Percentiles rank a stretch among this genome's conserved stretches.
Evolutionary conservation across 2,113 vertebrate species (phyloP).

Genomic region (Salvelinus sp.): DNA sequence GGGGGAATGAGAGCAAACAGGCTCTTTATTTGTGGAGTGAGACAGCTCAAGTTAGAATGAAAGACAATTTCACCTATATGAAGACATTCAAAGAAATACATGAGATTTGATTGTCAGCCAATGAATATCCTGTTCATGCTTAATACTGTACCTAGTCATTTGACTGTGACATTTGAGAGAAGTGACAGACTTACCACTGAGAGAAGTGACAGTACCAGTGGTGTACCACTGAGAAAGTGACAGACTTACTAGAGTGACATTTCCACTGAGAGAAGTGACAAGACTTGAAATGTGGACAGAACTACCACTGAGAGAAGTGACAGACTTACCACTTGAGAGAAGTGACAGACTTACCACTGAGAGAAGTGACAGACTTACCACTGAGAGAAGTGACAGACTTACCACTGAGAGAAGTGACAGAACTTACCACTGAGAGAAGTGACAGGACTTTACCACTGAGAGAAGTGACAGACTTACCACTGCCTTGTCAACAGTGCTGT

Average conservation of each 20-base stretch:
- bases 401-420: slow-evolving; percentile 28
- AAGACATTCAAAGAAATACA: background rate
- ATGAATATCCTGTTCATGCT: background rate
- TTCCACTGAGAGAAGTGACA: slow-evolving; percentile 28
- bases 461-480: slow-evolving; percentile 29
- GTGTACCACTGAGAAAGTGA: too few species aligned
- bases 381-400: slow-evolving; percentile 28
- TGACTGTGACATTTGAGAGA: slow-evolving; percentile 18
- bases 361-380: slow-evolving; percentile 32
- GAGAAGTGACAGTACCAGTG: too few species aligned
- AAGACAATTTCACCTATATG: background rate
- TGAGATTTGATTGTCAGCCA: background rate
- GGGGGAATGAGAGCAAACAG: background rate
- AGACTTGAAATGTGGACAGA: too few species aligned
- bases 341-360: too few species aligned
- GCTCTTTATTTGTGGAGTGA: too few species aligned
- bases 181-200: slow-evolving; percentile 29
- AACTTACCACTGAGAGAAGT: too few species aligned
- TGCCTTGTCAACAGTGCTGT: slow-evolving; percentile 29
- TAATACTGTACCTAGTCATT: background rate
- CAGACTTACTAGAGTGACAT: too few species aligned
- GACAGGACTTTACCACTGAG: too few species aligned
- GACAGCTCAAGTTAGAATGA: background rate
- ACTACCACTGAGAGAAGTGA: slow-evolving; percentile 29
- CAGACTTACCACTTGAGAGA: too few species aligned